Percentiles rank a stretch among this genome's conserved stretches.
Evolutionary conservation across 2,797 vertebrate genomes (phyloP).

Genomic region (Anabacerthia variegaticeps): DNA sequence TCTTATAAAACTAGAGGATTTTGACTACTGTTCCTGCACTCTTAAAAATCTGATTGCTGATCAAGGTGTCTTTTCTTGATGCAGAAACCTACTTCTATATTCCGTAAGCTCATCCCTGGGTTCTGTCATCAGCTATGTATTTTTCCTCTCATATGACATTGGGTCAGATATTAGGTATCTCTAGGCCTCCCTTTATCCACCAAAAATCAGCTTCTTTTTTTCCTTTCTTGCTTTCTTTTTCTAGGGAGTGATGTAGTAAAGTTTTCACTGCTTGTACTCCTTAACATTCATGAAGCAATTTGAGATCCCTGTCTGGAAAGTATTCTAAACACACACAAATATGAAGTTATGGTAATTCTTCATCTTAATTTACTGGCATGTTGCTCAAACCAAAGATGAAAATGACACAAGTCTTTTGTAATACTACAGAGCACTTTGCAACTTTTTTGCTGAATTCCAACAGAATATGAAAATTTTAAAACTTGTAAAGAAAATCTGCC

Average conservation of each 20-base stretch:
- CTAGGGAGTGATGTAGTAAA: not conserved
- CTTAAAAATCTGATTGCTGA: not conserved
- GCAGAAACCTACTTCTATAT: not conserved
- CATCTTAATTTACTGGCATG: not conserved
- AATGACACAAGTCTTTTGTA: constrained; percentile 12
- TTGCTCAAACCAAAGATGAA: constrained; percentile 7
- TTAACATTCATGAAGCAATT: not conserved
- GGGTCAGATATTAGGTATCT: not conserved
- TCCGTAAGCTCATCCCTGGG: not conserved
- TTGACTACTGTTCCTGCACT: not conserved
- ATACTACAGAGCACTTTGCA: not conserved
- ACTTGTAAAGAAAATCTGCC: not conserved
- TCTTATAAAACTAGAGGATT: not conserved
- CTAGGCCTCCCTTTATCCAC: not conserved
- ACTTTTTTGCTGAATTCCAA: not conserved
- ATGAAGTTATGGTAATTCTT: constrained; percentile 24
- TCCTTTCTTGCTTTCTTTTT: not conserved
- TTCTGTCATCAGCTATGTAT: not conserved
- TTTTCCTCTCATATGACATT: not conserved
- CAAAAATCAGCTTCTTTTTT: not conserved
- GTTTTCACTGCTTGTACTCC: not conserved
- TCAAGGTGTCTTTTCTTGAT: not conserved
- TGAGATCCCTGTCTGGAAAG: not conserved
- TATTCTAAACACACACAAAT: not conserved
- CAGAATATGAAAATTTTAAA: constrained; percentile 15